Base-by-base conservation (phyloP, 2,113 vertebrate genomes). In the Mohoua ochrocephala region DNA sequence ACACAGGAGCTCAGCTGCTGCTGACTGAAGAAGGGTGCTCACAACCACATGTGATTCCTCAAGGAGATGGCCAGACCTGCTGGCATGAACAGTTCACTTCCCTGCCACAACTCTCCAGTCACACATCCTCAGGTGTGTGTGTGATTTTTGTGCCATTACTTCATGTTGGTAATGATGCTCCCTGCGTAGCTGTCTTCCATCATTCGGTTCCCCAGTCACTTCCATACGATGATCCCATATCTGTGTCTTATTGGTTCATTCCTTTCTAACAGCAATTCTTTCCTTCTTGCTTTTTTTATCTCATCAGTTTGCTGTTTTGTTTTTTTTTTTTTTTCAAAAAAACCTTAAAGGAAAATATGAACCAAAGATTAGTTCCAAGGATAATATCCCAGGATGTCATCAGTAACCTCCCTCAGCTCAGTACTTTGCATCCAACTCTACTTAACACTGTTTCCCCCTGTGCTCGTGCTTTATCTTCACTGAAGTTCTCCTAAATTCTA, bases 41-140 rank as follows among this genome's bases (percentile, higher is more conserved):
- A 87, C 59, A 69, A 39, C 11, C 0, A 1, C 0, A 0, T 6
- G 23, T 1, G 11, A 2, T 47, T 61, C 67, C 83, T 53, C 24
- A 61, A 41, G 54, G 37, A 39, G 23, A 56, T 28, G 27, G 76
- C 44, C 92, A 63, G 63, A 47, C 31, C 19, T 76, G 41, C 80
- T 76, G 76, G 71, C 61, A 59, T 0, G 1, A 67, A 63, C 9
- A 10, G 15, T 54, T 73, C 13, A 10, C 30, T 52, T 65, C 13
- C 44, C 80, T 83, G 84, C 10, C 45, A 57, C 45, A 57, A 8
- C 44, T 41, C 59, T 63, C 42, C 41, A 31, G 30, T 22, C 69
- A 24, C 1, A 4, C 11, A 6, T 15, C 54, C 54, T 35, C 47
- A 64, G 35, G 8, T 10, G 45, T 47, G 17, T 3, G 59, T n/a